Conservation (phyloP, 2,888 invertebrate species). For the Nomada goodeniana region DNA sequence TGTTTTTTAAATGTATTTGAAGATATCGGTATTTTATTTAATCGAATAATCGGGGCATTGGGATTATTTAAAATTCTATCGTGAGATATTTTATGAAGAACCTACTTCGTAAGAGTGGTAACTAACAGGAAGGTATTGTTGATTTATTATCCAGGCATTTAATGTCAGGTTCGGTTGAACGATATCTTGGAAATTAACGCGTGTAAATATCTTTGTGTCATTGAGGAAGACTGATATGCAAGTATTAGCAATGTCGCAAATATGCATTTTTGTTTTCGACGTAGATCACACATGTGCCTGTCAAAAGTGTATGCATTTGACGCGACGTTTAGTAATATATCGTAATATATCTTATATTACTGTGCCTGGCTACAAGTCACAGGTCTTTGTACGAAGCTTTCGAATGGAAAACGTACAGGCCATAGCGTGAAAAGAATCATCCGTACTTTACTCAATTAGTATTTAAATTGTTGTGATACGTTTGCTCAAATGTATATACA, state of each 20-base stretch:
- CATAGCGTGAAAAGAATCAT: neutral
- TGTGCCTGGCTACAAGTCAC: neutral
- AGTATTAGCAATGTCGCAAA: conserved; percentile 31
- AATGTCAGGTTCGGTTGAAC: neutral
- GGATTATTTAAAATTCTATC: neutral
- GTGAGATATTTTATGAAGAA: neutral
- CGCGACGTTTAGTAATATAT: neutral
- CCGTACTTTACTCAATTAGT: neutral
- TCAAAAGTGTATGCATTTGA: conserved; percentile 12
- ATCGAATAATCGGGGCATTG: neutral
- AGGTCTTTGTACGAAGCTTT: neutral
- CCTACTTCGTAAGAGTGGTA: neutral
- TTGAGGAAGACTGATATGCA: conserved; percentile 43
- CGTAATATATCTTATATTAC: neutral
- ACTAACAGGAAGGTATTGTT: neutral
- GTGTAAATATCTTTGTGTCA: conserved; percentile 33
- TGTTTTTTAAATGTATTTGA: too few relatives aligned
- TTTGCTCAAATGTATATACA: conserved; percentile 16
- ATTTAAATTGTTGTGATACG: conserved; percentile 21
- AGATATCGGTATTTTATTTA: neutral
- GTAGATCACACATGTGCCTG: neutral
- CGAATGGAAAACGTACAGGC: neutral
- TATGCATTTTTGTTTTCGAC: conserved; percentile 8
- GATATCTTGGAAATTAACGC: neutral
- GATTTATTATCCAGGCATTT: neutral